Percentiles rank a stretch among this genome's conserved stretches.
These are phyloP conservation scores for Crotophaga sulcirostris DNA, from an alignment of 2,113 vertebrate genomes.

Conservation along the genomic window DNA sequence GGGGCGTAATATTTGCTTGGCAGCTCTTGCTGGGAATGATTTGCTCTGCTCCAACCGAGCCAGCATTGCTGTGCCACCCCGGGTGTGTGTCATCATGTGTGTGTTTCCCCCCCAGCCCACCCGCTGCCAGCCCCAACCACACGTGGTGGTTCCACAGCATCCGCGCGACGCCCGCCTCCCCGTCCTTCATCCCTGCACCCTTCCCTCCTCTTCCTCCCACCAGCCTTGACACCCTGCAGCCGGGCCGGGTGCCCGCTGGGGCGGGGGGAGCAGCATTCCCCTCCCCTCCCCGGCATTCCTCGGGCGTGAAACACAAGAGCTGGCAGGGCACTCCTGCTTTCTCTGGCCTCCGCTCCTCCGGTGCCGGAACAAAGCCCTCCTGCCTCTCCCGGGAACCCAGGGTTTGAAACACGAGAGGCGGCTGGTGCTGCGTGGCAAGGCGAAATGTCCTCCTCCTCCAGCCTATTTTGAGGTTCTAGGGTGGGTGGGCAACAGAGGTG, in stretches of 20 bases:
- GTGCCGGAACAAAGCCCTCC: slow-evolving; percentile 65
- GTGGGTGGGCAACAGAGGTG: background rate
- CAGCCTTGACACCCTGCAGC: slow-evolving; percentile 2
- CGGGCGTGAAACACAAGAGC: slow-evolving; percentile 70
- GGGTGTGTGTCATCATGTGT: too few species aligned
- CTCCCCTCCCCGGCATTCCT: slow-evolving; percentile 71
- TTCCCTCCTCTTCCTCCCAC: background rate
- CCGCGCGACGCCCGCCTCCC: background rate
- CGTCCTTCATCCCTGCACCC: background rate
- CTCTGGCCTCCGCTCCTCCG: slow-evolving; percentile 50
- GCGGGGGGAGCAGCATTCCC: background rate
- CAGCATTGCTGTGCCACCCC: background rate
- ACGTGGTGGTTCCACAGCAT: background rate
- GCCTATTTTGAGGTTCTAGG: background rate
- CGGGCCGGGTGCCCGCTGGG: background rate
- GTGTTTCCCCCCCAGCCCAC: background rate
- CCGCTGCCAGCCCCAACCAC: background rate
- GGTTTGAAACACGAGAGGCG: slow-evolving; percentile 18
- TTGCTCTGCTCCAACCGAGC: background rate
- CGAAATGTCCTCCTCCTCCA: background rate
- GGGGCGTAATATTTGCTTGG: background rate
- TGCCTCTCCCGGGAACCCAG: slow-evolving; percentile 44
- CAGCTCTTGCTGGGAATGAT: background rate
- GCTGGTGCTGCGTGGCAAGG: background rate
- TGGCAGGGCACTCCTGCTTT: slow-evolving; percentile 67